Percentiles rank a stretch among this genome's conserved stretches.
Conservation (phyloP, 2,888 invertebrate genomes). For the Cryptocephalus primarius region DNA sequence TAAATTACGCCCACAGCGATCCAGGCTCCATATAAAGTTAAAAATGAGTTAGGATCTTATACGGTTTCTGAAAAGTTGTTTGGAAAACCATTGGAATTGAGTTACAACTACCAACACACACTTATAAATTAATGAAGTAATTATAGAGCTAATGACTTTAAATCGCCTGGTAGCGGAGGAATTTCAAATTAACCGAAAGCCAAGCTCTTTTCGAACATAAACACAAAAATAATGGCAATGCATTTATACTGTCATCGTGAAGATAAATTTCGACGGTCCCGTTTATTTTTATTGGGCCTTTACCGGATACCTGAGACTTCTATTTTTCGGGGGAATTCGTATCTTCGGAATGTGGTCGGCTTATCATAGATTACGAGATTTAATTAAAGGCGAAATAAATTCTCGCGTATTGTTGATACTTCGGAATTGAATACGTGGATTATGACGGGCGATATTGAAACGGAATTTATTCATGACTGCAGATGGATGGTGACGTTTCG, state of each 20-base stretch:
- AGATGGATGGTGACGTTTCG: no score
- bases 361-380: conserved; percentile 3
- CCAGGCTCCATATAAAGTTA: no score
- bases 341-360: conserved; percentile 4
- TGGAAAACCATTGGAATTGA: no score
- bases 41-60: no score
- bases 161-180: not conserved
- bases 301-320: not conserved
- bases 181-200: conserved; percentile 1
- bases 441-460: no score
- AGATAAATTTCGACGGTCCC: conserved; percentile 15
- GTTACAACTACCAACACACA: no score
- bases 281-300: conserved; percentile 12
- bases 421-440: no score
- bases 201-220: conserved; percentile 13
- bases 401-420: no score
- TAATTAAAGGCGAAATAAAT: conserved; percentile 2
- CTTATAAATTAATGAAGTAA: not conserved
- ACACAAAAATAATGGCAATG: conserved; percentile 14
- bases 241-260: conserved; percentile 11
- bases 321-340: conserved; percentile 3
- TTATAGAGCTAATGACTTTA: not conserved
- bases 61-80: no score
- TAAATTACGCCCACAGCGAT: no score
- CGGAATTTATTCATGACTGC: no score